Evolutionary conservation across 2,888 invertebrate species (phyloP).

Genomic region (Priocnemis perturbator): DNA sequence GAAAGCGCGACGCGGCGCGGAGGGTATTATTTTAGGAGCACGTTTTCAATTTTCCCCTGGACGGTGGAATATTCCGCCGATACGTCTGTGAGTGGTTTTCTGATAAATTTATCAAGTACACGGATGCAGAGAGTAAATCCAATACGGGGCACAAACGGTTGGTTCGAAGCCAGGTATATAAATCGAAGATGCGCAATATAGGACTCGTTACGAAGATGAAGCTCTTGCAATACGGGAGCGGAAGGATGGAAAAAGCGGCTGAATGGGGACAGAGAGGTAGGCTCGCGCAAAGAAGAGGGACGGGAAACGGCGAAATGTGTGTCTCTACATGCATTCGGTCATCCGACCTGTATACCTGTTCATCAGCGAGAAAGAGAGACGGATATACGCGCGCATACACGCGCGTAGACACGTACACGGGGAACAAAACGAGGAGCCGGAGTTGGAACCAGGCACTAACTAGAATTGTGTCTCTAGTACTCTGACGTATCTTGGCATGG

Average conservation of each 20-base stretch:
- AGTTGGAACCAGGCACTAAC: constrained; percentile 55
- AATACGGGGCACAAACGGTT: constrained; percentile 20
- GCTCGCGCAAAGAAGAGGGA: background rate
- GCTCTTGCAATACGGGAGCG: constrained; percentile 14
- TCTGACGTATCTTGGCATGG: constrained; percentile 44
- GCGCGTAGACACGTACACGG: background rate
- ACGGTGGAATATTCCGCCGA: background rate
- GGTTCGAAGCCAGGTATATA: constrained; percentile 27
- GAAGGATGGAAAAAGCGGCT: background rate
- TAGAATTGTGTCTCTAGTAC: constrained; percentile 60
- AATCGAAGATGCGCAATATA: constrained; percentile 23
- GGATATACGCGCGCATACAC: constrained; percentile 11
- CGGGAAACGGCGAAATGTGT: background rate
- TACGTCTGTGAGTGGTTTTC: background rate
- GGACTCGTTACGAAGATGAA: constrained; percentile 27
- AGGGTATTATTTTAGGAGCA: constrained; percentile 1
- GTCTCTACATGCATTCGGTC: background rate
- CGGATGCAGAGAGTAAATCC: constrained; percentile 22
- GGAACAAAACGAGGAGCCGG: constrained; percentile 21
- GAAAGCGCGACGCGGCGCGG: background rate
- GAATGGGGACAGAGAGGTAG: constrained; percentile 22
- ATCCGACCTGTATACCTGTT: too few relatives aligned
- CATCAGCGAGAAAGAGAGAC: constrained; percentile 27
- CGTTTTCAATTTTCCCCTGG: constrained; percentile 7
- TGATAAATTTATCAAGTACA: constrained; percentile 35